Conservation (phyloP, 2,797 vertebrate species). For the Salmo trutta region DNA sequence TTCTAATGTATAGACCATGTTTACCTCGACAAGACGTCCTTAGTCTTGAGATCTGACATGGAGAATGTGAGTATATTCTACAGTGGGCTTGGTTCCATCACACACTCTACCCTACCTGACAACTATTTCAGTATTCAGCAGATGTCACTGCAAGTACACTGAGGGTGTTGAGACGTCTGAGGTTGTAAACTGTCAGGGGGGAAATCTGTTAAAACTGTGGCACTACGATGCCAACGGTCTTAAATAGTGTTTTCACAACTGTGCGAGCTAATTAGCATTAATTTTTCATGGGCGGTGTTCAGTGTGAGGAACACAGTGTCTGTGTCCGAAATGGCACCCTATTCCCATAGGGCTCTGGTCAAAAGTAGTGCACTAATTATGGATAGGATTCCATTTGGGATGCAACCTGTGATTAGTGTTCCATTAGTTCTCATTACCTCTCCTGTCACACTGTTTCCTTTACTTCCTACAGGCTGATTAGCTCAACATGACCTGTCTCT, state of each 20-base stretch:
- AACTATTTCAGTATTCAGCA: background rate
- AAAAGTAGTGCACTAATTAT: background rate
- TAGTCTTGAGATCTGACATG: background rate
- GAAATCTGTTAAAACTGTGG: background rate
- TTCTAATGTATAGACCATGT: background rate
- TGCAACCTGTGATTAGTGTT: constrained; percentile 71
- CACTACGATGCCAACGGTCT: constrained; percentile 65
- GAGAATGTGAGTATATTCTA: background rate
- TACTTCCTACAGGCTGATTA: constrained; percentile 76
- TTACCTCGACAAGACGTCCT: background rate
- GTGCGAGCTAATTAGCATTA: constrained; percentile 77
- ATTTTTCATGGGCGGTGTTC: constrained; percentile 76
- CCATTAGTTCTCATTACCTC: constrained; percentile 80
- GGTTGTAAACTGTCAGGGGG: background rate
- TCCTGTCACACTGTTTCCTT: constrained; percentile 79
- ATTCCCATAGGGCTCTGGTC: background rate
- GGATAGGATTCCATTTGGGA: background rate
- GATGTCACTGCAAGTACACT: background rate
- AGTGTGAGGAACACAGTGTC: constrained; percentile 38
- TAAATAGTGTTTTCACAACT: constrained; percentile 79
- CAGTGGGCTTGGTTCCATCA: background rate
- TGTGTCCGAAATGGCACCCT: too few species aligned
- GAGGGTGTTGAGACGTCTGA: background rate
- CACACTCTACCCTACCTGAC: background rate
- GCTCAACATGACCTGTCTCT: constrained; percentile 70